Conservation (phyloP, 2,888 invertebrate species). For the Nesidiocoris tenuis region DNA sequence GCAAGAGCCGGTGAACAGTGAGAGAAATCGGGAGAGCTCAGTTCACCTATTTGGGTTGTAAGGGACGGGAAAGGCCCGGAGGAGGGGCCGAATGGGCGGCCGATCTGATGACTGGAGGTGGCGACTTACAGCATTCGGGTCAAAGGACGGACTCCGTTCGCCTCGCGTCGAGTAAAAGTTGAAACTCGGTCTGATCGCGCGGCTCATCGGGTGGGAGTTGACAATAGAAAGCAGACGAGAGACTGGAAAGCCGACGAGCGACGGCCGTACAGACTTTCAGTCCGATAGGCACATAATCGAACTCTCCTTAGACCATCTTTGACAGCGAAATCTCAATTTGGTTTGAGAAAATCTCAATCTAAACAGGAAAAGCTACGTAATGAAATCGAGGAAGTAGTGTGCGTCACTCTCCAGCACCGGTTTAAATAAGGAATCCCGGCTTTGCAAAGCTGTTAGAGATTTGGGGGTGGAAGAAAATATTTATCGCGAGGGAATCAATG, state of each 20-base stretch:
- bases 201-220: slow-evolving; percentile 1
- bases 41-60: slow-evolving; percentile 26
- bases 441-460: neutral
- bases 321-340: too few species aligned
- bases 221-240: slow-evolving; percentile 26
- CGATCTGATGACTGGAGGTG: slow-evolving; percentile 6
- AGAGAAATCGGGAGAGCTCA: slow-evolving; percentile 22
- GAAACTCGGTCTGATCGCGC: neutral
- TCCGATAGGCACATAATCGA: neutral
- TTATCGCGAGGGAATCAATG: neutral
- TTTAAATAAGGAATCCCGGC: too few species aligned
- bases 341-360: too few species aligned
- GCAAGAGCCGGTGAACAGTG: neutral
- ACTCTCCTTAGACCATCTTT: neutral
- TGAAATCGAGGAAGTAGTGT: too few species aligned
- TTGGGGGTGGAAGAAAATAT: neutral
- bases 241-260: neutral
- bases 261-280: neutral
- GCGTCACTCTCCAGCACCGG: too few species aligned
- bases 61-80: neutral
- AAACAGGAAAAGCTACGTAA: too few species aligned
- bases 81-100: too few species aligned
- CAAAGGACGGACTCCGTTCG: slow-evolving; percentile 18
- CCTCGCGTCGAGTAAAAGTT: slow-evolving; percentile 21
- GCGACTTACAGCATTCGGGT: slow-evolving; percentile 24